Conservation (phyloP, 2,888 invertebrate species). For the Hirtodrosophila duncani region DNA sequence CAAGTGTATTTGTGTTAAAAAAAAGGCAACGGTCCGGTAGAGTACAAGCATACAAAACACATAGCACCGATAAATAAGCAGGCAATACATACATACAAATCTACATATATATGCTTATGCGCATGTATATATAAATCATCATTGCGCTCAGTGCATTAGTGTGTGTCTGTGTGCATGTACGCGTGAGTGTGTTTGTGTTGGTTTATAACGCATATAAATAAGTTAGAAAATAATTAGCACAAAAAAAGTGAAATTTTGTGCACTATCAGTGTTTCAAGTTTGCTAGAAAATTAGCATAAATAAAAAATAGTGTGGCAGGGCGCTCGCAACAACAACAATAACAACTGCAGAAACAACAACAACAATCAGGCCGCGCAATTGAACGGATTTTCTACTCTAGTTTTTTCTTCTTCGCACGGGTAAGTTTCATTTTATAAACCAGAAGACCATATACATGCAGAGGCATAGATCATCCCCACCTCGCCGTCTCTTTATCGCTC, state of each 20-base stretch:
- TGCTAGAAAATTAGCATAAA: slow-evolving; percentile 50
- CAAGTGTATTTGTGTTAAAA: slow-evolving; percentile 63
- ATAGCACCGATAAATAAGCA: slow-evolving; percentile 15
- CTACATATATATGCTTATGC: slow-evolving; percentile 29
- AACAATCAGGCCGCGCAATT: slow-evolving; percentile 35
- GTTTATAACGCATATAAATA: slow-evolving; percentile 31
- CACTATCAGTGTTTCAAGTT: slow-evolving; percentile 27
- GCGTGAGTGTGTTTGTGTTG: slow-evolving; percentile 10
- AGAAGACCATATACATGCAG: slow-evolving; percentile 1
- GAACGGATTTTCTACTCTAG: slow-evolving; percentile 58
- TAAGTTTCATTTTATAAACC: slow-evolving; percentile 39
- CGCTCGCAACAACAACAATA: slow-evolving; percentile 23
- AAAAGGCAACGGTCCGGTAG: slow-evolving; percentile 8
- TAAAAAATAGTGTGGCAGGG: slow-evolving; percentile 41
- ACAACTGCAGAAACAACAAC: slow-evolving; percentile 18
- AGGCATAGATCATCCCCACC: slow-evolving; percentile 10
- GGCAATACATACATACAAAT: slow-evolving; percentile 19
- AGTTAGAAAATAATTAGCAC: slow-evolving; percentile 35
- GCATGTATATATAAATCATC: slow-evolving; percentile 38
- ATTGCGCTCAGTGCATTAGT: no score
- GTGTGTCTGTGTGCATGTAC: no score
- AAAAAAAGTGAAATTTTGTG: slow-evolving; percentile 56
- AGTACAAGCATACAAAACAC: slow-evolving; percentile 10
- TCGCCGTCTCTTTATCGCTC: slow-evolving; percentile 1
- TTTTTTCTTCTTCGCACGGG: slow-evolving; percentile 48